A percentile compares a stretch with the other conserved stretches of the same genome.
These are phyloP conservation scores for Lycia hirtaria DNA, from an alignment of 2,888 invertebrate species.

Conservation along the genomic window DNA sequence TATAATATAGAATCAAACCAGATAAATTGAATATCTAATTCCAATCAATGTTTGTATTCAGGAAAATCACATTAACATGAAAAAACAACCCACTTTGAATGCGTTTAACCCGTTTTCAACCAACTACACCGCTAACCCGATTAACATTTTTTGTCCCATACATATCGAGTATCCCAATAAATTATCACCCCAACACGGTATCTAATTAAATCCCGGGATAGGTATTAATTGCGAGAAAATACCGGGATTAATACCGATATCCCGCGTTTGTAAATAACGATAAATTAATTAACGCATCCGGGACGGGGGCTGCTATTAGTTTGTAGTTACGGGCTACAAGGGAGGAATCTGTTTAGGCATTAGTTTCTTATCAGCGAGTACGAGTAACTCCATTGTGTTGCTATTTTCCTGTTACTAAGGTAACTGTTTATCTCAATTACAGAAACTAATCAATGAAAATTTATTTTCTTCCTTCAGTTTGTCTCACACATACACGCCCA, in stretches of 20 bases:
- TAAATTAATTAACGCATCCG: slow-evolving; percentile 39
- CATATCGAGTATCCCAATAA: slow-evolving; percentile 6
- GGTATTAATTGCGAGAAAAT: slow-evolving; percentile 39
- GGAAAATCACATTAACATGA: no score
- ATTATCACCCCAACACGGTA: slow-evolving; percentile 25
- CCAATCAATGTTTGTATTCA: no score
- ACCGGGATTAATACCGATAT: slow-evolving; percentile 23
- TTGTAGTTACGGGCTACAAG: slow-evolving; percentile 15
- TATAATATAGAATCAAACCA: no score
- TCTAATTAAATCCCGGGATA: slow-evolving; percentile 35
- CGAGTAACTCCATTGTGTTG: background rate
- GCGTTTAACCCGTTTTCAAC: no score
- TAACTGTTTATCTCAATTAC: no score
- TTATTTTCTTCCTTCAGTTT: no score
- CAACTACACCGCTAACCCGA: background rate
- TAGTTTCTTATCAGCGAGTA: background rate
- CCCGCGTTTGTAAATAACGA: slow-evolving; percentile 34
- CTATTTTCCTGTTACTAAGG: background rate
- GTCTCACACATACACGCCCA: no score
- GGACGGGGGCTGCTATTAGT: slow-evolving; percentile 18
- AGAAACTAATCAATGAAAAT: no score
- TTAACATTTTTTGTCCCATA: slow-evolving; percentile 4
- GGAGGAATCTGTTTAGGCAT: background rate
- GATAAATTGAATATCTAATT: no score
- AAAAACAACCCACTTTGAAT: background rate